A percentile compares a stretch with the other conserved stretches of the same genome.
phyloP scores from a whole-genome alignment of 1,140 invertebrate species.

The Pectinophora gossypiella region DNA sequence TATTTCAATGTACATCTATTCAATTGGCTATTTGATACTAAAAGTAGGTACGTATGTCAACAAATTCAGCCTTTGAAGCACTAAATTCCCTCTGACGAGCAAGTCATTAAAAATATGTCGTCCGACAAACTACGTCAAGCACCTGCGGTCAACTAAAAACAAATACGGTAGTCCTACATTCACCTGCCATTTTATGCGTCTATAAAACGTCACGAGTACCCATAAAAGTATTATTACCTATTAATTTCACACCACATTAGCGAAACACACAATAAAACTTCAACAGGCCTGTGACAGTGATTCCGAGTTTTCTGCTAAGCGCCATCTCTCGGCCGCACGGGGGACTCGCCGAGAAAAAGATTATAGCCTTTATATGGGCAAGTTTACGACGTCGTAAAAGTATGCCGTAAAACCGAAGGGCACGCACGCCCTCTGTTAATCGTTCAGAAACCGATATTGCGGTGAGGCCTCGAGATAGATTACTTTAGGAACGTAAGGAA shows the following conservation, averaged over 20 bases:
- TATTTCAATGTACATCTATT: no score
- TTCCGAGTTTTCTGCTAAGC: constrained; percentile 56
- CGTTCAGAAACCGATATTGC: constrained; percentile 73
- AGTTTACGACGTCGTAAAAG: constrained; percentile 73
- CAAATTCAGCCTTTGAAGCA: no score
- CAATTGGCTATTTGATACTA: no score
- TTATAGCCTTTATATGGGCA: constrained; percentile 62
- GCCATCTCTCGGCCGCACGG: constrained; percentile 49
- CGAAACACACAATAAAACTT: constrained; percentile 74
- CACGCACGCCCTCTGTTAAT: constrained; percentile 74
- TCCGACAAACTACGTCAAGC: not conserved
- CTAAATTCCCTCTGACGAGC: no score
- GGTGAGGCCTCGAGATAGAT: constrained; percentile 62
- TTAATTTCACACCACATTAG: constrained; percentile 75
- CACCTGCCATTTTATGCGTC: constrained; percentile 64
- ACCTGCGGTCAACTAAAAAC: constrained; percentile 51
- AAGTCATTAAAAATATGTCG: no score
- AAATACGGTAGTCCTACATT: constrained; percentile 45
- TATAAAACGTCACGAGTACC: constrained; percentile 64
- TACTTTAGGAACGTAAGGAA: constrained; percentile 59
- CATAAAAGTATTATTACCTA: constrained; percentile 73
- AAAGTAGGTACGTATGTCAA: no score
- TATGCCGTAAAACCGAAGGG: constrained; percentile 71
- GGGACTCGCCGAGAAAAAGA: constrained; percentile 57
- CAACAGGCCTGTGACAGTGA: constrained; percentile 59